Percentiles rank a stretch among this genome's conserved stretches.
Evolutionary conservation across 2,888 invertebrate genomes (phyloP).

Genomic region (Drosophila neotestacea): DNA sequence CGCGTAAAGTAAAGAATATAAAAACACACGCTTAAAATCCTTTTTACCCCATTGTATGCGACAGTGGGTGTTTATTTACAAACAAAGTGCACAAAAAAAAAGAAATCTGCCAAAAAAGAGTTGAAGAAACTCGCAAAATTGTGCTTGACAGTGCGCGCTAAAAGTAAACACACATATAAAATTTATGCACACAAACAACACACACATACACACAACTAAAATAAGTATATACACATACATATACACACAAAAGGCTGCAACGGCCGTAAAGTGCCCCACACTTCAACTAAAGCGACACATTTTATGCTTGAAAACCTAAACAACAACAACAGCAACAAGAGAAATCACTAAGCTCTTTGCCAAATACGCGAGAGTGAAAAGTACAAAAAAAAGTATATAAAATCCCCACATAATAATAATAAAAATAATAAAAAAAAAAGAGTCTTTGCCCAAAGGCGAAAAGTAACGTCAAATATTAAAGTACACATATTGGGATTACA

Average conservation of each 20-base stretch:
- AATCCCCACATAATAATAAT: conserved; percentile 26
- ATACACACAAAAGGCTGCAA: conserved; percentile 37
- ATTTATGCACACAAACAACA: conserved; percentile 30
- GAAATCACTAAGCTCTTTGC: conserved; percentile 63
- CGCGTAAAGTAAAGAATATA: conserved; percentile 28
- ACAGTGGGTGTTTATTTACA: conserved; percentile 51
- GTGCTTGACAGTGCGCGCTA: conserved; percentile 64
- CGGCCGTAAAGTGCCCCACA: conserved; percentile 68
- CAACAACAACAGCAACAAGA: conserved; percentile 44
- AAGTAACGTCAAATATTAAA: conserved; percentile 52
- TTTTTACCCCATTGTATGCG: conserved; percentile 11
- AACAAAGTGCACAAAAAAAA: conserved; percentile 41
- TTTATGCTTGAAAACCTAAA: conserved; percentile 66
- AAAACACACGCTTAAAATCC: not conserved
- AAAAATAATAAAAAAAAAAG: conserved; percentile 37
- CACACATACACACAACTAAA: conserved; percentile 20
- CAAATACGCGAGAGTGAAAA: conserved; percentile 55
- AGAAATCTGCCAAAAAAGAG: conserved; percentile 13
- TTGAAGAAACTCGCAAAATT: conserved; percentile 56
- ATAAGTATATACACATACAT: conserved; percentile 22
- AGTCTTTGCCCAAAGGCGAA: conserved; percentile 45
- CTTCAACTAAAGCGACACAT: conserved; percentile 65
- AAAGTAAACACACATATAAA: conserved; percentile 58
- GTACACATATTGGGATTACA: conserved; percentile 58
- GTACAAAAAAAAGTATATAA: conserved; percentile 43